Evolutionary conservation across 2,888 invertebrate genomes (phyloP), one percentile per base, ranked within the genome.

Genomic region (Tetropium fuscum): DNA sequence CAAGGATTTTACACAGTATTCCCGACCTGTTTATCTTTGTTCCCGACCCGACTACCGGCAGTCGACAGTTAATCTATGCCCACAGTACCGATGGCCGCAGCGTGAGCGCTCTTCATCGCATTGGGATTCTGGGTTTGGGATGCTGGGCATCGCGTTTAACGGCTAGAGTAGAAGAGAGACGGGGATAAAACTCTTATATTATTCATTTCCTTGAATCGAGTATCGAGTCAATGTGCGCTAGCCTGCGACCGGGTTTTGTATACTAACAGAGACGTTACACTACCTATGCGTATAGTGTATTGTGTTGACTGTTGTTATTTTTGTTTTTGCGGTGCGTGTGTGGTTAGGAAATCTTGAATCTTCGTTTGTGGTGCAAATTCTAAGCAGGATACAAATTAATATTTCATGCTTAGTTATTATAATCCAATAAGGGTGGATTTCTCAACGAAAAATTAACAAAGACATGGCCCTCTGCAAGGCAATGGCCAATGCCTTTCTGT

Each of bases 221-320:
- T n/a, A n/a, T n/a, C 32, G 32, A 32, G 32, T 32, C 32, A 32
- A 32, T 32, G 32, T 30, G 34, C 18, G 30, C 32, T 27, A 11
- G 11, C 10, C 3, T 13, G 22, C 49, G 34, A 49, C 36, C 40
- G 27, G 40, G 53, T 53, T 38, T 38, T 27, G 40, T 34, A 20
- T 49, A n/a, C n/a, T n/a, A n/a, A n/a, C n/a, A n/a, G n/a, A n/a
- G n/a, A n/a, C n/a, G n/a, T n/a, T n/a, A n/a, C n/a, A n/a, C n/a
- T n/a, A n/a, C n/a, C n/a, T n/a, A n/a, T n/a, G n/a, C n/a, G n/a
- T n/a, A n/a, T n/a, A n/a, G n/a, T n/a, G n/a, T n/a, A n/a, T n/a
- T n/a, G n/a, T n/a, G n/a, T n/a, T n/a, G n/a, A 25, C 30, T 40
- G 41, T 53, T 53, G 15, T 38, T 53, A 41, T 48, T 53, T 41